phyloP scores from a whole-genome alignment of 2,888 invertebrate genomes.

The Scaptodrosophila latifasciaeformis region DNA sequence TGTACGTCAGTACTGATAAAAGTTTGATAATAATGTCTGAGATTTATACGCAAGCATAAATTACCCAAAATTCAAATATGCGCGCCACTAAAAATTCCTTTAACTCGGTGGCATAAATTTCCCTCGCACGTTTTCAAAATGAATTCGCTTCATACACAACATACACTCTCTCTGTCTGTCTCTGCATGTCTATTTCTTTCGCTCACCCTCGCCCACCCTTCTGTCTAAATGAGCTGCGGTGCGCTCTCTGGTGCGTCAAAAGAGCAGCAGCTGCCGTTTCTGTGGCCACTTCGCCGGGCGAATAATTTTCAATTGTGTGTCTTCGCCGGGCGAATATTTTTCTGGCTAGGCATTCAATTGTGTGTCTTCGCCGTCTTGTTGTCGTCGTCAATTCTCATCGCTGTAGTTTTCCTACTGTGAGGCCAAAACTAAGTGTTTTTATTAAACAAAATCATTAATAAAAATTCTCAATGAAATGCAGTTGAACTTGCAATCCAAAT shows the following conservation, averaged over 20 bases:
- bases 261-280: conserved; percentile 63
- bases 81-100: conserved; percentile 33
- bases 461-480: conserved; percentile 34
- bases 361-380: too few relatives aligned
- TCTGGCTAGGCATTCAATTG: conserved; percentile 7
- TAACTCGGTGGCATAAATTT: neutral
- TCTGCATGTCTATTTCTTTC: too few relatives aligned
- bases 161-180: too few relatives aligned
- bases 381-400: conserved; percentile 41
- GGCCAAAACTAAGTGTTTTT: conserved; percentile 30
- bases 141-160: neutral
- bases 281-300: too few relatives aligned
- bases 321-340: too few relatives aligned
- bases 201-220: conserved; percentile 13
- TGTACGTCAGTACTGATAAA: neutral
- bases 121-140: conserved; percentile 1
- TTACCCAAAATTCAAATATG: conserved; percentile 34
- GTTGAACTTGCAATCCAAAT: conserved; percentile 7
- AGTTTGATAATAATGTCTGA: too few relatives aligned
- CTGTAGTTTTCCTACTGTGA: conserved; percentile 60
- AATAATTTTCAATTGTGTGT: conserved; percentile 28
- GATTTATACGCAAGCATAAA: too few relatives aligned
- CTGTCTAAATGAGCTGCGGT: too few relatives aligned
- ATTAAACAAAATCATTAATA: neutral
- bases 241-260: too few relatives aligned